Percentiles rank a stretch among this genome's conserved stretches.
phyloP scores from a whole-genome alignment of 2,888 invertebrate genomes.

The Odontocerum albicorne region DNA sequence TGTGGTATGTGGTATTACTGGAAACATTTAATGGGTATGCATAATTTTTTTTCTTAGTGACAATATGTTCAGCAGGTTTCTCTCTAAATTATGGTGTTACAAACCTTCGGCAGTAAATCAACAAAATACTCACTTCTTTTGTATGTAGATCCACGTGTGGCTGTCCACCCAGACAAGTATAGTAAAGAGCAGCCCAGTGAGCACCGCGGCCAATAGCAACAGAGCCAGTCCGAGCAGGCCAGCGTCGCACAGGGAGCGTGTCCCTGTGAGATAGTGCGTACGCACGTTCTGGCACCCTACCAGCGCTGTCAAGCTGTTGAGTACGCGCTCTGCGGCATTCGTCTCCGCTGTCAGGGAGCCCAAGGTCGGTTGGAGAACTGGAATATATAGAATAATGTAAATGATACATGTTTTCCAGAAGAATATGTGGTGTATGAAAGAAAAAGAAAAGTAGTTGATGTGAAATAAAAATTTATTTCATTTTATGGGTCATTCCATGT shows the following conservation, averaged over 20 bases:
- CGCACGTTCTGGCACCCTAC: slow-evolving; percentile 85
- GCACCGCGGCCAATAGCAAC: slow-evolving; percentile 83
- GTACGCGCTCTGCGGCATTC: slow-evolving; percentile 72
- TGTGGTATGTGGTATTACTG: too few relatives aligned
- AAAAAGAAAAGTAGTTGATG: too few relatives aligned
- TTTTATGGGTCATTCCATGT: too few relatives aligned
- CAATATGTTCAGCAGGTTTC: too few relatives aligned
- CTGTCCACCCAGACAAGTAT: slow-evolving; percentile 93
- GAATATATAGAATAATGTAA: background rate
- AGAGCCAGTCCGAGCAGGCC: slow-evolving; percentile 81
- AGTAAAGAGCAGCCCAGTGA: slow-evolving; percentile 87
- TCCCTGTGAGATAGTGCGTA: slow-evolving; percentile 77
- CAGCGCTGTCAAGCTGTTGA: slow-evolving; percentile 66
- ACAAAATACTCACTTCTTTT: slow-evolving; percentile 69
- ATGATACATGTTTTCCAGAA: too few relatives aligned
- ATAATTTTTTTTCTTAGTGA: too few relatives aligned
- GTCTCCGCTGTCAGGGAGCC: slow-evolving; percentile 78
- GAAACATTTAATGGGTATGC: too few relatives aligned
- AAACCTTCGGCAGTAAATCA: too few relatives aligned
- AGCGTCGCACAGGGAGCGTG: slow-evolving; percentile 80
- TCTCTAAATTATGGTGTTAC: too few relatives aligned
- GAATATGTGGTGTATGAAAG: too few relatives aligned
- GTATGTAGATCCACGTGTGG: slow-evolving; percentile 95
- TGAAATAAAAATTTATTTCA: too few relatives aligned
- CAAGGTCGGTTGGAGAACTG: slow-evolving; percentile 69